Conservation (phyloP, 1,140 invertebrate species). For the Atopsyche davidsoni region DNA sequence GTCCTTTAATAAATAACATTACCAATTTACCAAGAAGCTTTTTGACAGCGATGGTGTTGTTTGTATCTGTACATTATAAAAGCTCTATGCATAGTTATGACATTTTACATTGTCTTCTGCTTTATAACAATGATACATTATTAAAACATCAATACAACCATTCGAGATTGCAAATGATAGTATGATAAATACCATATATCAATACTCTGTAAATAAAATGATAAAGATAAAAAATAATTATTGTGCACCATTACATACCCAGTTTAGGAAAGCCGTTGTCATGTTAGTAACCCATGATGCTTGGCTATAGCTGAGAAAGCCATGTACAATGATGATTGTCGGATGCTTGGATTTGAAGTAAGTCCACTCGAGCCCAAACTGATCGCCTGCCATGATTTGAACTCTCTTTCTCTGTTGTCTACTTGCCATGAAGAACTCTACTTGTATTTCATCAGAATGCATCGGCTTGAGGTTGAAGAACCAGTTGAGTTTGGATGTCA, state of each 20-base stretch:
- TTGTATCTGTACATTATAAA: too few relatives aligned
- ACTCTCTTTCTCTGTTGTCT: constrained; percentile 32
- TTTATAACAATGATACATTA: too few relatives aligned
- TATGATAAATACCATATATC: too few relatives aligned
- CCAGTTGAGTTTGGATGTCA: constrained; percentile 30
- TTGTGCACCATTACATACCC: constrained; percentile 39
- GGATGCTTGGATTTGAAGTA: constrained; percentile 45
- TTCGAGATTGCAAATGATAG: too few relatives aligned
- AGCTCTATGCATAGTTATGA: too few relatives aligned
- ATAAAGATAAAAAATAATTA: too few relatives aligned
- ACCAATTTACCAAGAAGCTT: too few relatives aligned
- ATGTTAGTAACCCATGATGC: constrained; percentile 48
- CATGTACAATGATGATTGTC: constrained; percentile 52
- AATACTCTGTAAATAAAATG: too few relatives aligned
- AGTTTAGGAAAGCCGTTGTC: constrained; percentile 46
- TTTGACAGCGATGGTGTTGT: too few relatives aligned
- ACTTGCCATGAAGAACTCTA: constrained; percentile 37
- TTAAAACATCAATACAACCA: too few relatives aligned
- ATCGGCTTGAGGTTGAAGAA: constrained; percentile 31
- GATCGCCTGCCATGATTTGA: constrained; percentile 37
- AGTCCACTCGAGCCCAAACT: constrained; percentile 54
- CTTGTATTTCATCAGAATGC: constrained; percentile 31
- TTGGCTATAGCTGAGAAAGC: constrained; percentile 51
- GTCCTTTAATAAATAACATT: constrained; percentile 33
- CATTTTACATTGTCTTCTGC: too few relatives aligned